A percentile compares a stretch with the other conserved stretches of the same genome.
Evolutionary conservation across 1,140 invertebrate genomes (phyloP).

Genomic region (Aphelinus certus): DNA sequence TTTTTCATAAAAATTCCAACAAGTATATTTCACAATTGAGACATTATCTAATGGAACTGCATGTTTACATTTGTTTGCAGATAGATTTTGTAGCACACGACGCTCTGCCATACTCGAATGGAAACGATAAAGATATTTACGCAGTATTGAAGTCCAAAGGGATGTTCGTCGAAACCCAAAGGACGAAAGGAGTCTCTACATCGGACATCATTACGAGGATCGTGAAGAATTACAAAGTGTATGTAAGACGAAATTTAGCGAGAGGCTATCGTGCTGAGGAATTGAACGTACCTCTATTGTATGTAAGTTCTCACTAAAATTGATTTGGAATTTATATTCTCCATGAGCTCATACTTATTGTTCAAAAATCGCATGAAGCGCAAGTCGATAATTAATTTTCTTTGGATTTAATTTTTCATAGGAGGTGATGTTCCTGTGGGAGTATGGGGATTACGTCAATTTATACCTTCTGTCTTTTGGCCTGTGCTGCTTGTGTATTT

Average conservation of each 20-base stretch:
- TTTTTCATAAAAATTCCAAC: neutral
- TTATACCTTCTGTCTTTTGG: too few relatives aligned
- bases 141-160: conserved; percentile 88
- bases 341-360: too few relatives aligned
- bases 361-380: too few relatives aligned
- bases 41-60: neutral
- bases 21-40: neutral
- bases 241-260: conserved; percentile 94
- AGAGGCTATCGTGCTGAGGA: conserved; percentile 98
- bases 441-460: too few relatives aligned
- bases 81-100: conserved; percentile 99
- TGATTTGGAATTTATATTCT: neutral
- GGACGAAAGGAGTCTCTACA: conserved; percentile 97
- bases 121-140: conserved; percentile 87
- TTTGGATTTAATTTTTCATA: too few relatives aligned
- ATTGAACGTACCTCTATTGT: conserved; percentile 96
- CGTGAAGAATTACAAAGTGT: conserved; percentile 98
- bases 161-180: conserved; percentile 96
- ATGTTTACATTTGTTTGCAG: conserved; percentile 58
- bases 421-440: too few relatives aligned
- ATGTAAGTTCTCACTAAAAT: conserved; percentile 66
- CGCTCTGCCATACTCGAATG: conserved; percentile 93
- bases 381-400: too few relatives aligned
- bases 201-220: conserved; percentile 99
- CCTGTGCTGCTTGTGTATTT: too few relatives aligned